Base-by-base conservation (phyloP, 2,888 invertebrate species). In the Hartigia nigra region DNA sequence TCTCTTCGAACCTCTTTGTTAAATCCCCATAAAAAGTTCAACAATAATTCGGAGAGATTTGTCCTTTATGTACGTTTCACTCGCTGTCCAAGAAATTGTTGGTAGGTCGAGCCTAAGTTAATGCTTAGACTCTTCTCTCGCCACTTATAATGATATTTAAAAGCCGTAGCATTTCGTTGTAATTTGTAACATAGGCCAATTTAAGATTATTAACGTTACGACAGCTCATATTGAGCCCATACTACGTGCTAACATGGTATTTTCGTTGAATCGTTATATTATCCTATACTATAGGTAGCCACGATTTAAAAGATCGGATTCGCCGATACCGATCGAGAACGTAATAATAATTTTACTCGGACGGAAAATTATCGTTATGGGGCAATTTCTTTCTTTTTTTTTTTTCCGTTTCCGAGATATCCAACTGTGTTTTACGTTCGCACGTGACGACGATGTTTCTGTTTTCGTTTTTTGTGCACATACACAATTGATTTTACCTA, bases 151-250 rank as follows among this genome's bases (percentile, higher is more conserved):
- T 72, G 79, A 70, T 55, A 76, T 81, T 77, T 80, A 72, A 72
- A 72, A 31, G 72, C 72, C 32, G 72, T 72, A 72, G 85, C 84
- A 85, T 83, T 87, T 86, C 84, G 81, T 84, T 84, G 83, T 80
- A 82, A 87, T 83, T 84, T 78, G 81, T 74, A 86, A 85, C 81
- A 78, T 85, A 87, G 86, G 85, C 84, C 85, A 85, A 87, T 86
- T 87, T 87, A 88, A 87, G 87, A 86, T 86, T 84, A 84, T 86
- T 85, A 86, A 87, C 82, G 83, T 83, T 87, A 87, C 78, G 86
- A 87, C 87, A 88, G 87, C 90, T 90, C 90, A 90, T 89, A 90
- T 90, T 90, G 90, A 90, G 90, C 84, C 85, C 85, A 82, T 82
- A 88, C 86, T 88, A 86, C 82, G 83, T 81, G 83, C 87, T 87